Percentiles rank a stretch among this genome's conserved stretches.
Evolutionary conservation across 2,113 vertebrate species (phyloP).

Genomic region (Cheilinus undulatus): DNA sequence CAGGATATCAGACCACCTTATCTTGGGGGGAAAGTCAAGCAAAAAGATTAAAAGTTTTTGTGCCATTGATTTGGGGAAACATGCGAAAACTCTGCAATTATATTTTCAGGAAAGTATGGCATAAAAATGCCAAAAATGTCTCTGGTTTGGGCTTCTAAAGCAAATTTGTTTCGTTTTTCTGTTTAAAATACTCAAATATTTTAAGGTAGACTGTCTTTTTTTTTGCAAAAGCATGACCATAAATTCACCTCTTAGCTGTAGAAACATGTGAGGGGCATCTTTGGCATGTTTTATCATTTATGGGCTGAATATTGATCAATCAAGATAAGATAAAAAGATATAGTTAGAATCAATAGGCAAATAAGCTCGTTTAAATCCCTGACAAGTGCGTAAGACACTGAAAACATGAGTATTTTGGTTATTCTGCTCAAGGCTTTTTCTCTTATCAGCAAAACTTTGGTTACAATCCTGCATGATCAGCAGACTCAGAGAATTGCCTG

Average conservation of each 20-base stretch:
- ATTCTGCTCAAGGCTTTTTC: slow-evolving; percentile 5
- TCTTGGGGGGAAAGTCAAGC: not conserved
- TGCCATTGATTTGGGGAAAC: not conserved
- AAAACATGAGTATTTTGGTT: not conserved
- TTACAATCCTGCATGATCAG: slow-evolving; percentile 16
- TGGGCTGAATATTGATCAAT: not conserved
- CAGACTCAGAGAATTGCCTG: slow-evolving; percentile 13
- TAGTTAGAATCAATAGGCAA: too few species aligned
- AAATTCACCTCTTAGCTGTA: not conserved
- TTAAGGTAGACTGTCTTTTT: too few species aligned
- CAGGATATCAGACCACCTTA: not conserved
- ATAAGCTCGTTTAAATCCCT: not conserved
- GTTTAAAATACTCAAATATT: too few species aligned
- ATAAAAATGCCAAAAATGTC: too few species aligned
- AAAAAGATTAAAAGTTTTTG: not conserved
- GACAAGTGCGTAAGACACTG: too few species aligned
- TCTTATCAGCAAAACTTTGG: slow-evolving; percentile 4
- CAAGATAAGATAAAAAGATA: not conserved
- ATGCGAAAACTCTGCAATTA: too few species aligned
- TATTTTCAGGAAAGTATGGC: too few species aligned
- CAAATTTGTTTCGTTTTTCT: too few species aligned
- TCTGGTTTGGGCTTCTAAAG: too few species aligned
- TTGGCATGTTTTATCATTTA: not conserved
- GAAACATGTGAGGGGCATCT: not conserved
- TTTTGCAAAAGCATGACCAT: too few species aligned